Percentiles rank a stretch among this genome's conserved stretches.
phyloP scores from a whole-genome alignment of 2,888 invertebrate species.

The Temnothorax unifasciatus region DNA sequence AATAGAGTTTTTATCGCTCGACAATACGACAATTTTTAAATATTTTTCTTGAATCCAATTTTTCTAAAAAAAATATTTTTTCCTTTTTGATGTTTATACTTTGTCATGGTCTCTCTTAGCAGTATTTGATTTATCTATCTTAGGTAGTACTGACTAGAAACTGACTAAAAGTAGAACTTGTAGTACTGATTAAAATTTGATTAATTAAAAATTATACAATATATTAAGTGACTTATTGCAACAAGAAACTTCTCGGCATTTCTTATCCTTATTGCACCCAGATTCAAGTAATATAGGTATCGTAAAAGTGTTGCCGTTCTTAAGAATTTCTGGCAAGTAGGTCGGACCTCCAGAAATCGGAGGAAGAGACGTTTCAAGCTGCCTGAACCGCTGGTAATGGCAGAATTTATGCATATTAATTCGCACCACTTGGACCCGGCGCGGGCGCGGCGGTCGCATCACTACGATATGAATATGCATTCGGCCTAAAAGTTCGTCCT shows the following conservation, averaged over 20 bases:
- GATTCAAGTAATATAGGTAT: background rate
- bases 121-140: background rate
- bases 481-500: conserved; percentile 73
- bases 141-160: background rate
- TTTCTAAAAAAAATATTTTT: background rate
- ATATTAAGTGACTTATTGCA: background rate
- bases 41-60: background rate
- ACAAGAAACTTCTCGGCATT: conserved; percentile 14
- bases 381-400: conserved; percentile 72
- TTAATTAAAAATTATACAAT: background rate
- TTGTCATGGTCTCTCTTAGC: background rate
- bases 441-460: conserved; percentile 69
- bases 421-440: conserved; percentile 73
- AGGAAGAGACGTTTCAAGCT: conserved; percentile 38
- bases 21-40: background rate
- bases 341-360: conserved; percentile 36
- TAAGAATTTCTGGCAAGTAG: conserved; percentile 44
- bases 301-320: background rate
- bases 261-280: background rate
- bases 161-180: no score
- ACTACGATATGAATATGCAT: conserved; percentile 80
- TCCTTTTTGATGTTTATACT: background rate
- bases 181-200: background rate
- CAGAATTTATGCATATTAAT: conserved; percentile 84
- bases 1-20: background rate